phyloP scores from a whole-genome alignment of 2,797 vertebrate species.

The Sebastes matsubarae region DNA sequence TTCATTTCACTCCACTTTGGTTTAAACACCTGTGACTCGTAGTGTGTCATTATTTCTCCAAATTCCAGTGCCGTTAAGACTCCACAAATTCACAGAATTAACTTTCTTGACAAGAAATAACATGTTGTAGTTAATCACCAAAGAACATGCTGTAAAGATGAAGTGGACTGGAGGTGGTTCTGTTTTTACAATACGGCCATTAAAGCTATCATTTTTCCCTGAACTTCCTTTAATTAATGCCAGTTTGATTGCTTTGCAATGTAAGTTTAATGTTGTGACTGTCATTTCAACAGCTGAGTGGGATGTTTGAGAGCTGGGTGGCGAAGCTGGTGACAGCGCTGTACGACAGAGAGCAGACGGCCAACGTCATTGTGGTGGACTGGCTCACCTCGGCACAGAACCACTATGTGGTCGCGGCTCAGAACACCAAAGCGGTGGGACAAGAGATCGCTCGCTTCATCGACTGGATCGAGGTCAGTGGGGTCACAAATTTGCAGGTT shows the following conservation, averaged over 20 bases:
- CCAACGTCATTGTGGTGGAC: slow-evolving; percentile 86
- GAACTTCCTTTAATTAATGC: neutral
- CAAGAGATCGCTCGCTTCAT: slow-evolving; percentile 82
- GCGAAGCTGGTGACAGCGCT: slow-evolving; percentile 82
- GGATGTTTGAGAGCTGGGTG: slow-evolving; percentile 86
- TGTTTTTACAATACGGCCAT: neutral
- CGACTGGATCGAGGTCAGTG: slow-evolving; percentile 85
- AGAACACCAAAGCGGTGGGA: slow-evolving; percentile 83
- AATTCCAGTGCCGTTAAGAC: neutral
- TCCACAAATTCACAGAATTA: neutral
- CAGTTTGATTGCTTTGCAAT: neutral
- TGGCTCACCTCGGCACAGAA: slow-evolving; percentile 84
- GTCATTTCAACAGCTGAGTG: slow-evolving; percentile 76
- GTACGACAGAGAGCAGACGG: slow-evolving; percentile 74
- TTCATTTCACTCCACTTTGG: slow-evolving; percentile 1
- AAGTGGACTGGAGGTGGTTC: neutral
- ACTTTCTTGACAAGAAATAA: neutral
- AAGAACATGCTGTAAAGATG: neutral
- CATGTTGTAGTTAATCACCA: neutral
- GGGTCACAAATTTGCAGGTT: neutral
- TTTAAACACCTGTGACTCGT: neutral
- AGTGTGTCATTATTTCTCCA: neutral
- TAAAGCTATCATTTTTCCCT: neutral
- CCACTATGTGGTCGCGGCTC: slow-evolving; percentile 82
- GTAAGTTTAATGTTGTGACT: neutral